Percentiles rank a stretch among this genome's conserved stretches.
Evolutionary conservation across 2,113 vertebrate species (phyloP).

Genomic region (Suncus etruscus): DNA sequence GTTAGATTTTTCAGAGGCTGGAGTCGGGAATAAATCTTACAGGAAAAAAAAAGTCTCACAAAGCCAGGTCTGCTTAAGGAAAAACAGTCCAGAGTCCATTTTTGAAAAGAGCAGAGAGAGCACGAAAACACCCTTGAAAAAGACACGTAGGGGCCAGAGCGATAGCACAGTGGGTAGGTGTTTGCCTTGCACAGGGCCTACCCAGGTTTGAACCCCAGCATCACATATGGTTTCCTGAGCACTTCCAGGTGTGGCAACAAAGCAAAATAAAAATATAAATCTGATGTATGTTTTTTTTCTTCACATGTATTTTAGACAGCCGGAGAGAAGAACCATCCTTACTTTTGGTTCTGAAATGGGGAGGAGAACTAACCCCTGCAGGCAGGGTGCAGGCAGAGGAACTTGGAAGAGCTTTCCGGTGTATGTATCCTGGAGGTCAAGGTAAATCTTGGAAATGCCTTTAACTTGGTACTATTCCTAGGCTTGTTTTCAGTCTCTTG

Average conservation of each 20-base stretch:
- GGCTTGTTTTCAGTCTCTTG: slow-evolving; percentile 22
- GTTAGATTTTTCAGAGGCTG: not conserved
- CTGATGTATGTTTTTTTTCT: slow-evolving; percentile 50
- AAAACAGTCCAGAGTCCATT: not conserved
- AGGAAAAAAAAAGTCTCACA: not conserved
- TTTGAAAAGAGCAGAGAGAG: not conserved
- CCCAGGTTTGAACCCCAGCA: too few relatives aligned
- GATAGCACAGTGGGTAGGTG: too few relatives aligned
- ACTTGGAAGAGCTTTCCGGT: slow-evolving; percentile 94
- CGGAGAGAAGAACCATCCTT: slow-evolving; percentile 92
- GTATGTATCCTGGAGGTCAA: slow-evolving; percentile 96
- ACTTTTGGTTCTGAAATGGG: slow-evolving; percentile 94
- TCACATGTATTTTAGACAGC: slow-evolving; percentile 85
- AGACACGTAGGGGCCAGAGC: too few relatives aligned
- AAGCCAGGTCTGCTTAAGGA: not conserved
- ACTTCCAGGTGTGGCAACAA: too few relatives aligned
- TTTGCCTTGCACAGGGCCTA: too few relatives aligned
- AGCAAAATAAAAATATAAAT: not conserved
- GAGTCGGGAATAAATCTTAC: not conserved
- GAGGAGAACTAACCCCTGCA: slow-evolving; percentile 94
- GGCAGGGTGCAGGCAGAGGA: slow-evolving; percentile 95
- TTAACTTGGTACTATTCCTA: slow-evolving; percentile 2
- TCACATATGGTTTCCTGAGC: too few relatives aligned
- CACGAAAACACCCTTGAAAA: too few relatives aligned
- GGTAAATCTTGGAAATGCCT: slow-evolving; percentile 85